These are phyloP conservation scores for Hydrochoerus hydrochaeris DNA, from an alignment of 2,113 vertebrate genomes.

Conservation along the genomic window DNA sequence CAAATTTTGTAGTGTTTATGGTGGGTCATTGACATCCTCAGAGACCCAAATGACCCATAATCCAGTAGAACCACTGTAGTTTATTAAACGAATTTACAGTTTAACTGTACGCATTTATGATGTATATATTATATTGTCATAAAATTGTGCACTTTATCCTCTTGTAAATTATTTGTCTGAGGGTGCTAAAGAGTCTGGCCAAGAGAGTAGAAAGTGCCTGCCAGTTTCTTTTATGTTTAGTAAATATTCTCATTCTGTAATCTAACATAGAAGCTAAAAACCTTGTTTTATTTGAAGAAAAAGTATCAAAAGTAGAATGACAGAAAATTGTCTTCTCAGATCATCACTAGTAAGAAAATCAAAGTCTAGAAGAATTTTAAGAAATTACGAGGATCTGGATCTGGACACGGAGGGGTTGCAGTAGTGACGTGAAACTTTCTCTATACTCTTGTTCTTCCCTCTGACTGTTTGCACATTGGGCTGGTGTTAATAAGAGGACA, in stretches of 20 bases:
- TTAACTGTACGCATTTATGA: neutral
- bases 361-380: conserved; percentile 19
- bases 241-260: neutral
- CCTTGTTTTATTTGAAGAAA: conserved; percentile 44
- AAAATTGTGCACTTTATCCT: neutral
- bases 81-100: neutral
- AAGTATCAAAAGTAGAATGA: neutral
- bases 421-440: neutral
- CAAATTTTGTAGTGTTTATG: neutral
- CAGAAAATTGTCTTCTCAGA: neutral
- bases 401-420: neutral
- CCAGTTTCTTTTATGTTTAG: neutral
- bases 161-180: neutral
- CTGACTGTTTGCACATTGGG: neutral
- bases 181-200: neutral
- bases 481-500: neutral
- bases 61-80: neutral
- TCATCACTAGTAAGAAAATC: neutral
- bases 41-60: neutral
- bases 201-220: neutral
- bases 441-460: neutral
- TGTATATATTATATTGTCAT: neutral
- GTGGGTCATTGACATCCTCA: neutral
- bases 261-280: neutral
- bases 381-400: neutral